Percentiles rank a stretch among this genome's conserved stretches.
Evolutionary conservation across 2,888 invertebrate genomes (phyloP).

Genomic region (Mythimna albipuncta): DNA sequence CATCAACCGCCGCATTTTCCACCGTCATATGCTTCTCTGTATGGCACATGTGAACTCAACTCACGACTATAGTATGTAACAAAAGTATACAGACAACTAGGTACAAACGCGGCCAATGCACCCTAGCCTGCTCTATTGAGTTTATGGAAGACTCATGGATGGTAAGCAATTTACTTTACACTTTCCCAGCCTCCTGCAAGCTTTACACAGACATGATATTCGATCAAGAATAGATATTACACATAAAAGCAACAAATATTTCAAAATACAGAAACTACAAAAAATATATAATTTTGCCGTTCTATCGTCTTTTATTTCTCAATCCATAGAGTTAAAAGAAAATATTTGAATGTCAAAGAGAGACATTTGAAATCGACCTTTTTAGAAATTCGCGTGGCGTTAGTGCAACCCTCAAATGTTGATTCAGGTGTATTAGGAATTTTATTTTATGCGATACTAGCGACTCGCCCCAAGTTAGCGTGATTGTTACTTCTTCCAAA

Average conservation of each 20-base stretch:
- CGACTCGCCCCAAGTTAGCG: too few relatives aligned
- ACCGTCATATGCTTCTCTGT: slow-evolving; percentile 36
- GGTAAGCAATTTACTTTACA: slow-evolving; percentile 34
- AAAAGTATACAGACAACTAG: slow-evolving; percentile 63
- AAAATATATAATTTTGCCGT: slow-evolving; percentile 39
- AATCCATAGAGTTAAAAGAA: slow-evolving; percentile 21
- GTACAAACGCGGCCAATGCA: slow-evolving; percentile 53
- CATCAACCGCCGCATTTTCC: slow-evolving; percentile 53
- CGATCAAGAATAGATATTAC: slow-evolving; percentile 38
- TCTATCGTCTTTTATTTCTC: slow-evolving; percentile 49
- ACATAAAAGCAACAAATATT: slow-evolving; percentile 38
- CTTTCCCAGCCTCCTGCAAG: slow-evolving; percentile 22
- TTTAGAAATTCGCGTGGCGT: slow-evolving; percentile 30
- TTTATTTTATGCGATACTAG: slow-evolving; percentile 1
- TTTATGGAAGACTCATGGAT: slow-evolving; percentile 45
- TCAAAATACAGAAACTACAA: slow-evolving; percentile 25
- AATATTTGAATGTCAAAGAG: slow-evolving; percentile 53
- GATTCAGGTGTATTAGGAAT: background rate
- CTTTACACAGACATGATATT: slow-evolving; percentile 17
- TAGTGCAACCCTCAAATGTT: slow-evolving; percentile 28
- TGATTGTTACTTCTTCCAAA: too few relatives aligned
- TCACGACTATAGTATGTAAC: slow-evolving; percentile 46
- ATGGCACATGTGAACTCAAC: slow-evolving; percentile 63
- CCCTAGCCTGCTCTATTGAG: slow-evolving; percentile 55
- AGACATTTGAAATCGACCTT: slow-evolving; percentile 49